Percentiles rank a stretch among this genome's conserved stretches.
These are phyloP conservation scores for Anableps anableps DNA, from an alignment of 2,797 vertebrate genomes.

Conservation along the genomic window DNA sequence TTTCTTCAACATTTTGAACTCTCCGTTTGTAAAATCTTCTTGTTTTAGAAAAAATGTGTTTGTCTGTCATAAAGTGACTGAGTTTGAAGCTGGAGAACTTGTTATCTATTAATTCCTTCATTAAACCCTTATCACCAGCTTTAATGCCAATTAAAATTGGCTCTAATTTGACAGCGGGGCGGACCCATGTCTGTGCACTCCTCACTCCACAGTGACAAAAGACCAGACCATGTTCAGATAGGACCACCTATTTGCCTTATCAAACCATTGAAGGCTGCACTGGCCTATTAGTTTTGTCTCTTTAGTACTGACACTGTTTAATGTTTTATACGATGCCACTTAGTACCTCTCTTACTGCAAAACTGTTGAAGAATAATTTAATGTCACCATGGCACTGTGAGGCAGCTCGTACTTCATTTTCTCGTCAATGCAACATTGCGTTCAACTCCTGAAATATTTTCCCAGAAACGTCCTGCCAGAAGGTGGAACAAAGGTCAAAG, in stretches of 20 bases:
- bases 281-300: conserved; percentile 60
- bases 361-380: conserved; percentile 36
- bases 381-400: conserved; percentile 15
- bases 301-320: conserved; percentile 50
- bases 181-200: conserved; percentile 65
- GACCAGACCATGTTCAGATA: conserved; percentile 51
- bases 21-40: conserved; percentile 50
- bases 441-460: conserved; percentile 16
- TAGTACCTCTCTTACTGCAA: conserved; percentile 23
- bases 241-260: conserved; percentile 64
- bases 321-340: conserved; percentile 34
- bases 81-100: conserved; percentile 62
- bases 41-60: conserved; percentile 61
- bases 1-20: conserved; percentile 42
- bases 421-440: conserved; percentile 23
- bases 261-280: conserved; percentile 52
- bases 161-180: conserved; percentile 78
- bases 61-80: conserved; percentile 70
- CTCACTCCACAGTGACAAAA: conserved; percentile 67
- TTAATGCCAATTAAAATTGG: conserved; percentile 84
- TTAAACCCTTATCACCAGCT: conserved; percentile 83
- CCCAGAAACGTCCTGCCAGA: conserved; percentile 5
- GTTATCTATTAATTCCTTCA: conserved; percentile 85
- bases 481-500: conserved; percentile 22
- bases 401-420: conserved; percentile 36